phyloP scores from a whole-genome alignment of 2,113 vertebrate genomes.

The Caretta caretta region DNA sequence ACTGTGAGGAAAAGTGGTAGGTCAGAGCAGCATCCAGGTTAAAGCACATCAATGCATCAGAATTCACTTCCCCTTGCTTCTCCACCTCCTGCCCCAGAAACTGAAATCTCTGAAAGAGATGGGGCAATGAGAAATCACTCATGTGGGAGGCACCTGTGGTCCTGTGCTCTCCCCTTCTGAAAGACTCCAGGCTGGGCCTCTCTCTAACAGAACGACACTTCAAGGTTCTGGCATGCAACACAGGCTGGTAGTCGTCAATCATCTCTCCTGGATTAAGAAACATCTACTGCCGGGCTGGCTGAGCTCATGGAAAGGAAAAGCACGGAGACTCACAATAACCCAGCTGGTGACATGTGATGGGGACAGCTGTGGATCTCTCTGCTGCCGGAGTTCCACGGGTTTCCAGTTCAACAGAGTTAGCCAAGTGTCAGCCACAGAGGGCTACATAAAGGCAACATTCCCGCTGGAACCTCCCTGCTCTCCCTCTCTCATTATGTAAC shows the following conservation, averaged over 20 bases:
- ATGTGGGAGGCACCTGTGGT: background rate
- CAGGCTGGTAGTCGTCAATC: background rate
- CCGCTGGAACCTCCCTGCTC: background rate
- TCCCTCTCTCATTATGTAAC: slow-evolving; percentile 72
- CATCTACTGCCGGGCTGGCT: background rate
- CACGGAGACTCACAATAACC: background rate
- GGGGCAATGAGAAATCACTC: background rate
- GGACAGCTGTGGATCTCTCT: background rate
- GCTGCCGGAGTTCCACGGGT: background rate
- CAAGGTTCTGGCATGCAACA: background rate
- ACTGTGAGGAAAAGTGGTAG: background rate
- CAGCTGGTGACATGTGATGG: background rate
- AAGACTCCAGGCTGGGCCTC: background rate
- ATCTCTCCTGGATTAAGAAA: background rate
- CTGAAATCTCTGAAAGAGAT: background rate
- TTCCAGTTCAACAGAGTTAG: background rate
- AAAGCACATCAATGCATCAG: background rate
- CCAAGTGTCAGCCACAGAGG: background rate
- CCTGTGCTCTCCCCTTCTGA: background rate
- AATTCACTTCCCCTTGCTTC: background rate
- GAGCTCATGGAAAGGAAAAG: slow-evolving; percentile 37
- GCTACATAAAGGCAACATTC: background rate
- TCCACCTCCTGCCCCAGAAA: too few relatives aligned
- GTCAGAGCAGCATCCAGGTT: background rate
- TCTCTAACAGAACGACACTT: background rate